Evolutionary conservation across 2,797 vertebrate genomes (phyloP).

Genomic region (Pangasius krempfi): DNA sequence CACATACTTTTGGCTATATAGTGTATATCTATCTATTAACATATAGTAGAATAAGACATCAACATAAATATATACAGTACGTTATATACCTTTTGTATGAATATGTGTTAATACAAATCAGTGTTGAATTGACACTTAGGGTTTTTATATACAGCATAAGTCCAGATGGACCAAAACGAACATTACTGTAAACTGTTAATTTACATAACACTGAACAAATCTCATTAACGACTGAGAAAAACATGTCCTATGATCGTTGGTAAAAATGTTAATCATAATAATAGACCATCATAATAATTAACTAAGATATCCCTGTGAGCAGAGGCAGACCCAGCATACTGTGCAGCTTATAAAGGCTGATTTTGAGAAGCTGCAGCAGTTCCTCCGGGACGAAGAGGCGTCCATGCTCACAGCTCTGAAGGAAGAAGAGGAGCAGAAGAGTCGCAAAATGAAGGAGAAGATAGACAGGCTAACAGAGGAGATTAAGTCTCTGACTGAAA

Average conservation of each 20-base stretch:
- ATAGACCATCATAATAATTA: not conserved
- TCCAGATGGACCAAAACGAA: not conserved
- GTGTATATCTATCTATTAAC: not conserved
- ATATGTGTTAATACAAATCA: not conserved
- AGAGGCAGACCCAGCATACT: conserved; percentile 64
- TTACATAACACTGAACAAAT: not conserved
- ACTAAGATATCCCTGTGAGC: conserved; percentile 11
- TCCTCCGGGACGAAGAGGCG: conserved; percentile 65
- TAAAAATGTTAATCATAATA: not conserved
- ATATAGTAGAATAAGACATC: not conserved
- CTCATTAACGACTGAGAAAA: not conserved
- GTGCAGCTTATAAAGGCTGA: conserved; percentile 61
- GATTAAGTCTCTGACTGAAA: conserved; percentile 55
- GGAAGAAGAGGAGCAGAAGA: conserved; percentile 69
- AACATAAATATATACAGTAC: not conserved
- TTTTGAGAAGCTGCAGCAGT: conserved; percentile 71
- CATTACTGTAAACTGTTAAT: not conserved
- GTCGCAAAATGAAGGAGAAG: conserved; percentile 59
- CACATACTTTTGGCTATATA: not conserved
- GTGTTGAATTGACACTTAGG: not conserved
- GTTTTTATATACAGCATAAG: not conserved
- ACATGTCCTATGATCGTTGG: not conserved
- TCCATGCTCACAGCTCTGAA: conserved; percentile 59
- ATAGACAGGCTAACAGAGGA: conserved; percentile 58
- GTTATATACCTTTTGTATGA: not conserved